Percentiles rank a stretch among this genome's conserved stretches.
Conservation (phyloP, 2,888 invertebrate species). For the Dicyrtoma fusca region DNA sequence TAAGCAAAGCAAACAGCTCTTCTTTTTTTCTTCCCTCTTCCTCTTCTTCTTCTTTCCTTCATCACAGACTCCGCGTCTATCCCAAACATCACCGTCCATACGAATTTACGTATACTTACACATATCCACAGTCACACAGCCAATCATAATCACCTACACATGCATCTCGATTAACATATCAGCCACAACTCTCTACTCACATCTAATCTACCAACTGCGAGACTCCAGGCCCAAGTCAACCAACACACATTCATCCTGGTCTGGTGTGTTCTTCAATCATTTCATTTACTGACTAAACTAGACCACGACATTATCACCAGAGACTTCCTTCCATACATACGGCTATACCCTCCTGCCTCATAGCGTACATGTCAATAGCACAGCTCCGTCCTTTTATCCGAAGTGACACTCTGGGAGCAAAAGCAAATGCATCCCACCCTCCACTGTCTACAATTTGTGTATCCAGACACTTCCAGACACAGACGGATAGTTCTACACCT, state of each 20-base stretch:
- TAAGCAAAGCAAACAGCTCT: slow-evolving; percentile 57
- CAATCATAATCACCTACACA: slow-evolving; percentile 52
- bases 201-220: slow-evolving; percentile 10
- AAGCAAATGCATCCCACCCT: background rate
- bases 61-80: background rate
- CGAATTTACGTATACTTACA: slow-evolving; percentile 13
- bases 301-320: too few relatives aligned
- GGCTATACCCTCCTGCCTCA: too few relatives aligned
- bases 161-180: slow-evolving; percentile 36
- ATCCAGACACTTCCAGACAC: background rate
- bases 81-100: background rate
- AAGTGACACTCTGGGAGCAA: too few relatives aligned
- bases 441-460: background rate
- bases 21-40: slow-evolving; percentile 44
- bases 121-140: slow-evolving; percentile 25
- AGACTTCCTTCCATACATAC: too few relatives aligned
- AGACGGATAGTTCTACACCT: background rate
- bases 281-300: background rate
- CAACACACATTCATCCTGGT: background rate
- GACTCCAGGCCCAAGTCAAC: background rate
- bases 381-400: too few relatives aligned
- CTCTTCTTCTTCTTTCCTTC: slow-evolving; percentile 16
- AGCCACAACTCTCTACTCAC: slow-evolving; percentile 4
- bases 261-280: background rate
- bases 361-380: too few relatives aligned